These are phyloP conservation scores for Napeogenes inachia DNA, from an alignment of 2,888 invertebrate genomes.

Conservation along the genomic window DNA sequence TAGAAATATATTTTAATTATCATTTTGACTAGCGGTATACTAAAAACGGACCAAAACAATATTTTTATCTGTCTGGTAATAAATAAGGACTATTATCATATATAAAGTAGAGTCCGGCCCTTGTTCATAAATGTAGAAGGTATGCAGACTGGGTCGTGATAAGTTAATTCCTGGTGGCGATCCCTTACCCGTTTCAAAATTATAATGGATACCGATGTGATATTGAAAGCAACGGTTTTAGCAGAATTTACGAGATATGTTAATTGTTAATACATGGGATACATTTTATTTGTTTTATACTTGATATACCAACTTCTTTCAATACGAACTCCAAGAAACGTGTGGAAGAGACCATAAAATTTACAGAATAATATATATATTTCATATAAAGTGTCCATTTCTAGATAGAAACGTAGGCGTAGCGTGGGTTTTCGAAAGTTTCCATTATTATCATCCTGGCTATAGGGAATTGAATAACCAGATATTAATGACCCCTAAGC, in stretches of 20 bases:
- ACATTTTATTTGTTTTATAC: not conserved
- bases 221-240: constrained; percentile 65
- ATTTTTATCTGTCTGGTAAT: not conserved
- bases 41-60: not conserved
- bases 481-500: constrained; percentile 37
- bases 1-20: not conserved
- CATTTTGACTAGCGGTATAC: no score
- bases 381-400: constrained; percentile 20
- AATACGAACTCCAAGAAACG: not conserved
- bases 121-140: constrained; percentile 66
- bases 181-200: constrained; percentile 75
- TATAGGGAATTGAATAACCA: constrained; percentile 52
- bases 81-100: not conserved
- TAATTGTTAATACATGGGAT: constrained; percentile 37
- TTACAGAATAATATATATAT: constrained; percentile 2
- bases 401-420: constrained; percentile 58
- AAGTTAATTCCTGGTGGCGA: constrained; percentile 74
- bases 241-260: constrained; percentile 37
- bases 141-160: constrained; percentile 75
- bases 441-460: constrained; percentile 60
- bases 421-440: constrained; percentile 68
- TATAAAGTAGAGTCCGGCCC: constrained; percentile 48
- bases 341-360: not conserved
- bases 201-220: constrained; percentile 58
- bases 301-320: not conserved